Evolutionary conservation across 2,888 invertebrate species (phyloP).

Genomic region (Drosophila lutescens): DNA sequence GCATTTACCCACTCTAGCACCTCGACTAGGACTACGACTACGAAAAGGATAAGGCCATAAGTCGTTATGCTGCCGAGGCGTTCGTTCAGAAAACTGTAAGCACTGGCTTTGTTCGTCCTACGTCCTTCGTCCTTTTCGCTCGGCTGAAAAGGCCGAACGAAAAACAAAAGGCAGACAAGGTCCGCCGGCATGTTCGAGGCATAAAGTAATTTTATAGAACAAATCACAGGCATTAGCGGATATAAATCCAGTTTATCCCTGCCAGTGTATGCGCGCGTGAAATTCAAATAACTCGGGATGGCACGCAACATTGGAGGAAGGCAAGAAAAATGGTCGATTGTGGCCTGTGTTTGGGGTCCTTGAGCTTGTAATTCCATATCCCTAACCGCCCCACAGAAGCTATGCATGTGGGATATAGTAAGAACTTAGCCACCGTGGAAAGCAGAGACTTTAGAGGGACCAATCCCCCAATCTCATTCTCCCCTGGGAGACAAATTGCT

Average conservation of each 20-base stretch:
- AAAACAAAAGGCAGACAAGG: conserved; percentile 33
- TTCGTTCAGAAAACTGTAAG: conserved; percentile 57
- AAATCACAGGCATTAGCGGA: conserved; percentile 80
- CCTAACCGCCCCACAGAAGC: background rate
- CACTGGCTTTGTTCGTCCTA: conserved; percentile 18
- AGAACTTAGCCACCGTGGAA: background rate
- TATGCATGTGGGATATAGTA: background rate
- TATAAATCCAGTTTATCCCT: conserved; percentile 79
- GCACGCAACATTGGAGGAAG: conserved; percentile 54
- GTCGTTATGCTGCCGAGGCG: conserved; percentile 57
- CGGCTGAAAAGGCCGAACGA: conserved; percentile 11
- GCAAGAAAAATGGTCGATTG: conserved; percentile 63
- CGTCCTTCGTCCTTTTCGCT: conserved; percentile 3
- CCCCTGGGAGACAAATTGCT: conserved; percentile 16
- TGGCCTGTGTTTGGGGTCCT: conserved; percentile 46
- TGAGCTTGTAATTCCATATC: conserved; percentile 51
- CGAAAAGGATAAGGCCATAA: conserved; percentile 65
- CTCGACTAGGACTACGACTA: conserved; percentile 9
- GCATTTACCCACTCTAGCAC: conserved; percentile 53
- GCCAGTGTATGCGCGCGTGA: conserved; percentile 76
- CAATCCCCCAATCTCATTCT: conserved; percentile 3
- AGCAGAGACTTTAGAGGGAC: conserved; percentile 10
- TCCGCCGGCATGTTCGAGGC: conserved; percentile 65
- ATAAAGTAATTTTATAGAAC: conserved; percentile 80
- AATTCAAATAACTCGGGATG: conserved; percentile 67